phyloP scores from a whole-genome alignment of 2,113 vertebrate genomes.

The Axis porcinus region DNA sequence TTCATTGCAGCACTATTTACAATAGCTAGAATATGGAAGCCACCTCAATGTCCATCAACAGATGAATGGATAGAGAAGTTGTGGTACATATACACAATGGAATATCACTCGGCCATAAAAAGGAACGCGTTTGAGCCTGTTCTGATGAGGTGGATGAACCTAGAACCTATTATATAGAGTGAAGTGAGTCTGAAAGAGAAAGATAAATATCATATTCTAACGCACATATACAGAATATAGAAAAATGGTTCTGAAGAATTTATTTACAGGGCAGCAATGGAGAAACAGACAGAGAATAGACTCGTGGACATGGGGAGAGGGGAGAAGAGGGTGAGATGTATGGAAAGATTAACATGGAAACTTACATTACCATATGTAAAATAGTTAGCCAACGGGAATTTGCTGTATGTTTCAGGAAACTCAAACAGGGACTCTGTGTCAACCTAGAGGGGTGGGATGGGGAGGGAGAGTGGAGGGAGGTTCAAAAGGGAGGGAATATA shows the following conservation, averaged over 20 bases:
- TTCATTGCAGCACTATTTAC: not conserved
- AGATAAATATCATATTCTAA: not conserved
- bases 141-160: not conserved
- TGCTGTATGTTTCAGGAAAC: not conserved
- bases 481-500: not conserved
- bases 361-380: not conserved
- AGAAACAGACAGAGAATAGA: not conserved
- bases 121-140: not conserved
- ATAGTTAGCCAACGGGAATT: not conserved
- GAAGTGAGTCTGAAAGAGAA: not conserved
- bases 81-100: not conserved
- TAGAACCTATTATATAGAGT: not conserved
- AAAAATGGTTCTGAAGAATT: not conserved
- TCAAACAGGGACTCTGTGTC: not conserved
- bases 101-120: not conserved
- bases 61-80: not conserved
- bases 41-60: not conserved
- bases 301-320: not conserved
- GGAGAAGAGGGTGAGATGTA: not conserved
- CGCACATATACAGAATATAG: not conserved
- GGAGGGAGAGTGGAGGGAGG: not conserved
- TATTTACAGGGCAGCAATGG: not conserved
- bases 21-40: not conserved
- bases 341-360: not conserved
- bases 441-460: not conserved